Percentiles rank a stretch among this genome's conserved stretches.
These are phyloP conservation scores for Pedetes capensis DNA, from an alignment of 2,113 vertebrate species.

Conservation along the genomic window DNA sequence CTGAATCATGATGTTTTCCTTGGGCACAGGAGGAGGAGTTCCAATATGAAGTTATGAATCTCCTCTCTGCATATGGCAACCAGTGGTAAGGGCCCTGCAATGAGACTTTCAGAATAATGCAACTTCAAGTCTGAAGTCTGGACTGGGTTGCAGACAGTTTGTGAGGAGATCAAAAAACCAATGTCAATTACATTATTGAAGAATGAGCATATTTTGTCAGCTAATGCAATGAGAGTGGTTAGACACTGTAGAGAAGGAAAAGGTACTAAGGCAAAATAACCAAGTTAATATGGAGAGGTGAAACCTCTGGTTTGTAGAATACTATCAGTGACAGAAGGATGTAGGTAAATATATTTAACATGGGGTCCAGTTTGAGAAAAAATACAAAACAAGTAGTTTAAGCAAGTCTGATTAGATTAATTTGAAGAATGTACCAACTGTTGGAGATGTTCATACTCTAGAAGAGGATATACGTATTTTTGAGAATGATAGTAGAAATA, in stretches of 20 bases:
- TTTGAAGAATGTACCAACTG: background rate
- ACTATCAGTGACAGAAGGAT: background rate
- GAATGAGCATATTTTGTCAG: background rate
- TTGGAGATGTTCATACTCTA: background rate
- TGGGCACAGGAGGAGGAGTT: background rate
- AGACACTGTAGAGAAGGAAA: background rate
- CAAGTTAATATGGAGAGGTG: background rate
- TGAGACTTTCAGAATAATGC: background rate
- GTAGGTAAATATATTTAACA: background rate
- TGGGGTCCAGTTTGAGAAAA: background rate
- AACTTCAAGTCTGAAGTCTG: background rate
- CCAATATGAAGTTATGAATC: background rate
- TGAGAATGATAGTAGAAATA: background rate
- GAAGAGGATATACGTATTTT: background rate
- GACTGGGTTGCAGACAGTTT: background rate
- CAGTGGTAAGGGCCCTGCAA: background rate
- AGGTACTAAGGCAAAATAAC: background rate
- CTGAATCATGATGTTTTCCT: background rate
- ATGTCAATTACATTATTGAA: background rate
- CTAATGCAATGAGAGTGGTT: background rate
- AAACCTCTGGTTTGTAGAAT: background rate
- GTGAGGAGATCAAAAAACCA: background rate
- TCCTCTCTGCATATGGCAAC: background rate
- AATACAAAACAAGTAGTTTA: background rate
- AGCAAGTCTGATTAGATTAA: background rate